Conservation (phyloP, 2,888 invertebrate species). For the Eupeodes latifasciatus region DNA sequence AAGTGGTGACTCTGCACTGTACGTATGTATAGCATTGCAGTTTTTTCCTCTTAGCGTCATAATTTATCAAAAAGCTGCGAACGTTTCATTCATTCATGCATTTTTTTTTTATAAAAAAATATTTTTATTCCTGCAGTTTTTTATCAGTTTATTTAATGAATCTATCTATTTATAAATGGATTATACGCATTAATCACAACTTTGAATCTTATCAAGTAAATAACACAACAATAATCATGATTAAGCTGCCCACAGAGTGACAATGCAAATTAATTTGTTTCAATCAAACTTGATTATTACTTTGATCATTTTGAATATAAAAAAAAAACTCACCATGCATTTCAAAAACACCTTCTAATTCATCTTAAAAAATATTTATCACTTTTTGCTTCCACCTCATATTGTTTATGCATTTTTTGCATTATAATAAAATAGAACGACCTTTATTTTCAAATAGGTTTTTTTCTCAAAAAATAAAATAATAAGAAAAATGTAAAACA, state of each 20-base stretch:
- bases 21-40: too few species aligned
- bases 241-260: neutral
- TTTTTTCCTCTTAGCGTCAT: too few species aligned
- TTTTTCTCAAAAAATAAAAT: conserved; percentile 45
- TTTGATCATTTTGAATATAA: neutral
- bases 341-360: neutral
- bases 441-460: conserved; percentile 68
- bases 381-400: neutral
- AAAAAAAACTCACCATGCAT: neutral
- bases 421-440: conserved; percentile 64
- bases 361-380: neutral
- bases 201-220: conserved; percentile 4
- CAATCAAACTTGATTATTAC: neutral
- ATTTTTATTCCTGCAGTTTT: neutral
- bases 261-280: neutral
- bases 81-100: too few species aligned
- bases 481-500: conserved; percentile 27
- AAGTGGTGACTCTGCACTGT: too few species aligned
- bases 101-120: too few species aligned
- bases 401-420: conserved; percentile 33
- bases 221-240: neutral
- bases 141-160: neutral
- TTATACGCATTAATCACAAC: neutral
- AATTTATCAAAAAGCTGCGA: too few species aligned
- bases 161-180: neutral